Evolutionary conservation across 2,888 invertebrate species (phyloP).

Genomic region (Meteorus cinctellus): DNA sequence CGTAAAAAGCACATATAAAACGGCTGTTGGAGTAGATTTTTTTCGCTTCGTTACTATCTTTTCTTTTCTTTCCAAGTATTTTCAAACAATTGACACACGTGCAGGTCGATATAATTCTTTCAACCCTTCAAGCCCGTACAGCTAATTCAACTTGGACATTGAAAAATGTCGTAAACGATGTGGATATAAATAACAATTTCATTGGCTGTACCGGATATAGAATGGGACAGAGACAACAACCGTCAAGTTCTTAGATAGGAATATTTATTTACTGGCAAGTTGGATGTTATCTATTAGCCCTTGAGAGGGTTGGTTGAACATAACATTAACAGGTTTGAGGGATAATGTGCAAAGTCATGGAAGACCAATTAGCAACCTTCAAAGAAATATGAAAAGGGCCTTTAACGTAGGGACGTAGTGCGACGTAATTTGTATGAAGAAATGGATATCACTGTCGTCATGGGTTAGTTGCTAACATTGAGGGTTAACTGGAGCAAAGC

Average conservation of each 20-base stretch:
- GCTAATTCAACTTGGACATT: not conserved
- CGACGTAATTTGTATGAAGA: not conserved
- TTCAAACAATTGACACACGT: not conserved
- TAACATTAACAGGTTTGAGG: slow-evolving; percentile 3
- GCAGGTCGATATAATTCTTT: not conserved
- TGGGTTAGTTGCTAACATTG: not conserved
- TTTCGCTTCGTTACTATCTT: not conserved
- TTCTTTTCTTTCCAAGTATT: not conserved
- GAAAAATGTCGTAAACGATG: not conserved
- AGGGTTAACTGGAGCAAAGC: slow-evolving; percentile 12
- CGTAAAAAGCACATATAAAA: not conserved
- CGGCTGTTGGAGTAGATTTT: not conserved
- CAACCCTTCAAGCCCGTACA: not conserved
- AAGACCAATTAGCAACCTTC: slow-evolving; percentile 23
- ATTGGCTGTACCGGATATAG: not conserved
- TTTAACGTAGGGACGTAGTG: not conserved
- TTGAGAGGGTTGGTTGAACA: not conserved
- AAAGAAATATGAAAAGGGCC: not conserved
- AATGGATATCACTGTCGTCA: not conserved
- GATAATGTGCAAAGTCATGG: slow-evolving; percentile 25
- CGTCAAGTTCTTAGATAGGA: not conserved
- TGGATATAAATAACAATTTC: slow-evolving; percentile 19
- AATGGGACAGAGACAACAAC: not conserved
- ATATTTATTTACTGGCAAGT: not conserved
- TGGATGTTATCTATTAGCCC: not conserved